These are phyloP conservation scores for Botia almorhae DNA, from an alignment of 2,797 vertebrate species.

Conservation along the genomic window DNA sequence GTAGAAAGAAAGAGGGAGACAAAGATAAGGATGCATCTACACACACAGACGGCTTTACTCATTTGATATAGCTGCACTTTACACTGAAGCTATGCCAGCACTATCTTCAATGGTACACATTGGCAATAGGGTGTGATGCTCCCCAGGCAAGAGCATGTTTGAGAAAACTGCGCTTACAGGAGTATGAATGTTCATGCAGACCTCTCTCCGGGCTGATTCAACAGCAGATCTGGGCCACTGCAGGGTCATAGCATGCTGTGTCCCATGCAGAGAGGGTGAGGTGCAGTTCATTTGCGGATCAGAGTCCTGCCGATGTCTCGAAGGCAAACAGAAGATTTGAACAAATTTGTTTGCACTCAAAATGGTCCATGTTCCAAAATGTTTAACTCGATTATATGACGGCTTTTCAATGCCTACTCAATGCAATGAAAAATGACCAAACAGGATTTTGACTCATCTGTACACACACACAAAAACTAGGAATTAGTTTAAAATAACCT, in stretches of 20 bases:
- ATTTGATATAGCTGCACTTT: slow-evolving; percentile 51
- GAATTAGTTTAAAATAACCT: too few species aligned
- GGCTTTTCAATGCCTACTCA: neutral
- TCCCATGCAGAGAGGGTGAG: slow-evolving; percentile 22
- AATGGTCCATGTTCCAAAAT: neutral
- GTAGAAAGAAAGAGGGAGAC: neutral
- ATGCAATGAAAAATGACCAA: neutral
- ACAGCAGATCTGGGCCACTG: slow-evolving; percentile 39
- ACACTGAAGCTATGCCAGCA: slow-evolving; percentile 47
- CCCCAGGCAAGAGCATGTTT: slow-evolving; percentile 14
- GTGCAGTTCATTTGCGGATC: slow-evolving; percentile 18
- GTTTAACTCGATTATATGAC: neutral
- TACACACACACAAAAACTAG: too few species aligned
- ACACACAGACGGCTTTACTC: slow-evolving; percentile 13
- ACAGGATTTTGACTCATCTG: neutral
- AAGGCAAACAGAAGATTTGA: slow-evolving; percentile 9
- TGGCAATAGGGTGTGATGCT: slow-evolving; percentile 39
- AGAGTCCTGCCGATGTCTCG: slow-evolving; percentile 1
- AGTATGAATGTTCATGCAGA: slow-evolving; percentile 12
- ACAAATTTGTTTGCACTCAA: slow-evolving; percentile 14
- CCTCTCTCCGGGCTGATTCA: slow-evolving; percentile 47
- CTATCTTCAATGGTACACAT: slow-evolving; percentile 53
- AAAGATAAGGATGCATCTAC: slow-evolving; percentile 15
- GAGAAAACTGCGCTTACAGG: neutral
- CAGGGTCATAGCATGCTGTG: slow-evolving; percentile 4